Evolutionary conservation across 2,797 vertebrate species (phyloP).

Genomic region (Sarcophilus harrisii): DNA sequence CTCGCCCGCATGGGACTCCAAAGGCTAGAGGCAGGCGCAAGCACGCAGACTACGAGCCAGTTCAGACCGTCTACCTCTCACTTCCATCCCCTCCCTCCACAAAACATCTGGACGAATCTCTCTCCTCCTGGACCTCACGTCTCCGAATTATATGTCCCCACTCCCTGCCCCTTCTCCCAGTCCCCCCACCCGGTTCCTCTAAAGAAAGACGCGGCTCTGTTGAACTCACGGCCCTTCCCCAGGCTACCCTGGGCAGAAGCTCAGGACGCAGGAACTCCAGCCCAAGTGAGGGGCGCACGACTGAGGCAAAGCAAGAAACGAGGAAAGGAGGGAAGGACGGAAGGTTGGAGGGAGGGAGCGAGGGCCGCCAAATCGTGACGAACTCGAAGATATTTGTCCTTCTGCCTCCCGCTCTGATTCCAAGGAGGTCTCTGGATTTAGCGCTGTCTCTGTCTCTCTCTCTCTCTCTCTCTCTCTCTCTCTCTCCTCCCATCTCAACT

Average conservation of each 20-base stretch:
- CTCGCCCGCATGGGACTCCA: background rate
- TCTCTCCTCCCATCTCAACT: background rate
- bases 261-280: constrained; percentile 77
- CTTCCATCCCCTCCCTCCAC: background rate
- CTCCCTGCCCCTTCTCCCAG: constrained; percentile 28
- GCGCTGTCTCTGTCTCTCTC: background rate
- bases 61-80: background rate
- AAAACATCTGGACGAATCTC: background rate
- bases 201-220: constrained; percentile 77
- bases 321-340: background rate
- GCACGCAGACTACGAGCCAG: background rate
- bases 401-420: background rate
- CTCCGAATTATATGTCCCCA: constrained; percentile 66
- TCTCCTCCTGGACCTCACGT: constrained; percentile 65
- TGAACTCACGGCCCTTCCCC: constrained; percentile 79
- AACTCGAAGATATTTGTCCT: constrained; percentile 65
- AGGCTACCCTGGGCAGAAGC: background rate
- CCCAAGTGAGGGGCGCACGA: constrained; percentile 72
- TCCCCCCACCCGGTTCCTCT: constrained; percentile 47
- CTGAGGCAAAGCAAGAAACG: no score
- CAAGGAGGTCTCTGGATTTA: background rate
- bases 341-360: no score
- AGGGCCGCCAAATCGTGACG: constrained; percentile 74
- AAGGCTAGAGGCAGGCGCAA: background rate
- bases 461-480: background rate